A percentile compares a stretch with the other conserved stretches of the same genome.
These are phyloP conservation scores for Xenopus petersii DNA, from an alignment of 2,797 vertebrate species.

Conservation along the genomic window DNA sequence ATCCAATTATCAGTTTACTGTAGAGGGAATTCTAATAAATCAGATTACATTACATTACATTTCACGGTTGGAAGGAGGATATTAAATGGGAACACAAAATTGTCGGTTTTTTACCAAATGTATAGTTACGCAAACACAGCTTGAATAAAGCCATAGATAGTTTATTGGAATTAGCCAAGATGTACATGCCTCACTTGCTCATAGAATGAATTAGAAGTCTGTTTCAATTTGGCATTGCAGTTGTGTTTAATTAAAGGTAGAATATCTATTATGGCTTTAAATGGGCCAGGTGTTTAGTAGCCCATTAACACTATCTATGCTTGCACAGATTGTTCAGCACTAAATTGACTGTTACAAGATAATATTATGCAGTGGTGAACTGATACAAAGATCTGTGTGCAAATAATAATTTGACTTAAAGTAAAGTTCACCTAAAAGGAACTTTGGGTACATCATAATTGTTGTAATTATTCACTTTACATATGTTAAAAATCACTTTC, in stretches of 20 bases:
- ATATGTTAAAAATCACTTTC: too few species aligned
- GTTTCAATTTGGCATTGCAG: neutral
- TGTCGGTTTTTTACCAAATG: slow-evolving; percentile 51
- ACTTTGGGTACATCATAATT: too few species aligned
- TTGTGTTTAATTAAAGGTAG: neutral
- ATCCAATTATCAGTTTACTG: slow-evolving; percentile 97
- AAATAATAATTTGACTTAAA: too few species aligned
- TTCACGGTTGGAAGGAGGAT: slow-evolving; percentile 73
- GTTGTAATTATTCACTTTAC: too few species aligned
- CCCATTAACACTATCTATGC: neutral
- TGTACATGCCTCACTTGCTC: neutral
- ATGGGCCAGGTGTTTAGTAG: neutral
- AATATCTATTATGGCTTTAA: slow-evolving; percentile 1
- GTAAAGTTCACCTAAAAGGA: too few species aligned
- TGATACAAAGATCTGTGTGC: too few species aligned
- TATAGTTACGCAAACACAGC: slow-evolving; percentile 5
- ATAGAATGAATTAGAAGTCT: neutral
- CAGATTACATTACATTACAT: slow-evolving; percentile 84
- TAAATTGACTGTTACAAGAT: neutral
- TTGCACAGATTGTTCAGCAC: neutral
- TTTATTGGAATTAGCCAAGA: neutral
- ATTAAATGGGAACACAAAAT: slow-evolving; percentile 69
- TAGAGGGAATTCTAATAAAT: slow-evolving; percentile 86
- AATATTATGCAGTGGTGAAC: too few species aligned
- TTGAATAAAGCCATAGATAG: slow-evolving; percentile 6